Conservation (phyloP, 2,888 invertebrate genomes). For the Rhingia campestris region DNA sequence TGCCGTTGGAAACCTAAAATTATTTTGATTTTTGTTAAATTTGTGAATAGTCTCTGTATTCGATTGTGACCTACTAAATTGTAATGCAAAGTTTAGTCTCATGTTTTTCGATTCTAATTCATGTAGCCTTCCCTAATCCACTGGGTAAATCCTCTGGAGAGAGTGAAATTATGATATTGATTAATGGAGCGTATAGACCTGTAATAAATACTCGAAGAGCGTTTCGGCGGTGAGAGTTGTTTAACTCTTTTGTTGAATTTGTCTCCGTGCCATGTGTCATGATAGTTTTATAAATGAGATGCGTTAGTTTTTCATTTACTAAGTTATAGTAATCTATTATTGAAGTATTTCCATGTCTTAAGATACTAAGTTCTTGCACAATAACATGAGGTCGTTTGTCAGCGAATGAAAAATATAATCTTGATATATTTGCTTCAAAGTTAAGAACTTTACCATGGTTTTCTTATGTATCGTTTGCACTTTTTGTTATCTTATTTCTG, state of each 20-base stretch:
- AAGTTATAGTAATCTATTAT: no score
- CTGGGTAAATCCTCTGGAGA: conserved; percentile 37
- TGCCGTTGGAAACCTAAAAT: conserved; percentile 2
- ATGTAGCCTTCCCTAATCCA: conserved; percentile 48
- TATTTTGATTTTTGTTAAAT: not conserved
- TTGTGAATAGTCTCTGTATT: not conserved
- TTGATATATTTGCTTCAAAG: no score
- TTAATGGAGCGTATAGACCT: conserved; percentile 5
- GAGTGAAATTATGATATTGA: conserved; percentile 45
- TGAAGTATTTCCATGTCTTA: no score
- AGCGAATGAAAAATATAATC: no score
- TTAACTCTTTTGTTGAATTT: not conserved
- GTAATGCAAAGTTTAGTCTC: conserved; percentile 36
- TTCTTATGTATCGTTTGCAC: no score
- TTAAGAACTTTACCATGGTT: no score
- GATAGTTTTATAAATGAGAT: not conserved
- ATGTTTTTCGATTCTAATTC: conserved; percentile 23
- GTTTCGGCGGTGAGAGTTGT: not conserved
- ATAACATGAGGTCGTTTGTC: no score
- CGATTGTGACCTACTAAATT: conserved; percentile 2
- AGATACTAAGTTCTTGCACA: no score
- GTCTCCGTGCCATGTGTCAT: conserved; percentile 1
- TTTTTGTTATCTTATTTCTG: no score
- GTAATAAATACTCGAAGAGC: conserved; percentile 3
- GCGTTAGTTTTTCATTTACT: no score